phyloP scores from a whole-genome alignment of 2,797 vertebrate species.

The Galagoides demidoff region DNA sequence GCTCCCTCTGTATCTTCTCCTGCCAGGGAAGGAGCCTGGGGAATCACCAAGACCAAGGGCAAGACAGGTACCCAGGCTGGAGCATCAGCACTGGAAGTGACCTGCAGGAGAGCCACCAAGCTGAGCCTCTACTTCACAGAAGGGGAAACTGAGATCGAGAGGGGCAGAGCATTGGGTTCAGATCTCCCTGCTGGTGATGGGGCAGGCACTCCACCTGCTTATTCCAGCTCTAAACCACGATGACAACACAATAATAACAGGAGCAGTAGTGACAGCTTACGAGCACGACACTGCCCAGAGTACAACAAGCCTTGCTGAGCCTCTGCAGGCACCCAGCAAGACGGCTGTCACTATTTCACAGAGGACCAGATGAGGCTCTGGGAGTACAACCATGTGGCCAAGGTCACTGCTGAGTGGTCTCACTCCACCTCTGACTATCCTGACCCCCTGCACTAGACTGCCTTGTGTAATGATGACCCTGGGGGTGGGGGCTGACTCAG shows the following conservation, averaged over 20 bases:
- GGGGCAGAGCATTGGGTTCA: neutral
- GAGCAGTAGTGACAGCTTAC: accelerated
- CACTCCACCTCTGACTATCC: neutral
- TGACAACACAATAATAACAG: neutral
- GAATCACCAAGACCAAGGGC: neutral
- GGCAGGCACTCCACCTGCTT: neutral
- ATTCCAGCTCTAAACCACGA: neutral
- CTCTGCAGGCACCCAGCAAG: neutral
- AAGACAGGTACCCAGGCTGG: accelerated
- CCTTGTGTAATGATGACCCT: neutral
- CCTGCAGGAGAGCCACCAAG: neutral
- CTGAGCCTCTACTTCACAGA: neutral
- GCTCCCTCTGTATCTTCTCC: neutral
- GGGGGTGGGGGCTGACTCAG: accelerated
- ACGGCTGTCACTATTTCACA: neutral
- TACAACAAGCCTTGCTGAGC: neutral
- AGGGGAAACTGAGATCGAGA: neutral
- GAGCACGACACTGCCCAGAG: neutral
- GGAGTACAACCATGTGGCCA: neutral
- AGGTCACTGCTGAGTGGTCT: neutral
- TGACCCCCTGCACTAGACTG: no score
- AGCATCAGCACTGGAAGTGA: neutral
- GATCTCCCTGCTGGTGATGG: no score
- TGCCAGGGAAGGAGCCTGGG: neutral
- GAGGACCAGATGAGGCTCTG: neutral